phyloP scores from a whole-genome alignment of 2,888 invertebrate species.

The Chorisops tibialis region DNA sequence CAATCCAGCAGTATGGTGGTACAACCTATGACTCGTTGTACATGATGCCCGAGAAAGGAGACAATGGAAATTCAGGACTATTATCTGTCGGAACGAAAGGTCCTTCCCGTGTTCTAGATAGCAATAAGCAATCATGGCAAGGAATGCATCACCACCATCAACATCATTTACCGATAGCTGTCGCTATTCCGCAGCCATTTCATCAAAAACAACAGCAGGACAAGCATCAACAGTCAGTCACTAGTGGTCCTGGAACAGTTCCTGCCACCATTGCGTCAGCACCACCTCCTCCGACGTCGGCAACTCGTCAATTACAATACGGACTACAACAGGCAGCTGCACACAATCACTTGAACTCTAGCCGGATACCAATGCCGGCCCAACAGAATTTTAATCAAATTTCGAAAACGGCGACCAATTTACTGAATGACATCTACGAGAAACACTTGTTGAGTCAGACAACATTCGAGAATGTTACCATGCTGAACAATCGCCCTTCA shows the following conservation, averaged over 20 bases:
- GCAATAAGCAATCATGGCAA: conserved; percentile 20
- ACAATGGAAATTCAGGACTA: conserved; percentile 27
- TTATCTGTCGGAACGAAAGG: background rate
- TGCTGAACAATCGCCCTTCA: conserved; percentile 16
- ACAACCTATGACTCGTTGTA: conserved; percentile 4
- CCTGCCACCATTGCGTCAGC: too few relatives aligned
- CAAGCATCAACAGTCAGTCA: conserved; percentile 23
- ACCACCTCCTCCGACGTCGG: background rate
- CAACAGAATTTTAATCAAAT: conserved; percentile 45
- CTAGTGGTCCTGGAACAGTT: conserved; percentile 4
- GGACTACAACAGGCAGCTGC: conserved; percentile 17
- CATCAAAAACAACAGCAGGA: conserved; percentile 13
- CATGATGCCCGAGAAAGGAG: conserved; percentile 12
- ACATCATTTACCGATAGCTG: conserved; percentile 40
- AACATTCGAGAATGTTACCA: conserved; percentile 38
- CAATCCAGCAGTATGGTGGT: conserved; percentile 14
- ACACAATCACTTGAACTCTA: background rate
- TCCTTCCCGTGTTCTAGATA: background rate
- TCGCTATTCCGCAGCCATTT: conserved; percentile 37
- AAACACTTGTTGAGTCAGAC: conserved; percentile 47
- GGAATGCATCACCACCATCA: conserved; percentile 27
- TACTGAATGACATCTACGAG: conserved; percentile 46
- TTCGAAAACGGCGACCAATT: conserved; percentile 45
- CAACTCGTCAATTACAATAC: conserved; percentile 22
- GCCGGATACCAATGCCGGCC: conserved; percentile 27